phyloP scores from a whole-genome alignment of 2,113 vertebrate species.

The Corythaixoides concolor region DNA sequence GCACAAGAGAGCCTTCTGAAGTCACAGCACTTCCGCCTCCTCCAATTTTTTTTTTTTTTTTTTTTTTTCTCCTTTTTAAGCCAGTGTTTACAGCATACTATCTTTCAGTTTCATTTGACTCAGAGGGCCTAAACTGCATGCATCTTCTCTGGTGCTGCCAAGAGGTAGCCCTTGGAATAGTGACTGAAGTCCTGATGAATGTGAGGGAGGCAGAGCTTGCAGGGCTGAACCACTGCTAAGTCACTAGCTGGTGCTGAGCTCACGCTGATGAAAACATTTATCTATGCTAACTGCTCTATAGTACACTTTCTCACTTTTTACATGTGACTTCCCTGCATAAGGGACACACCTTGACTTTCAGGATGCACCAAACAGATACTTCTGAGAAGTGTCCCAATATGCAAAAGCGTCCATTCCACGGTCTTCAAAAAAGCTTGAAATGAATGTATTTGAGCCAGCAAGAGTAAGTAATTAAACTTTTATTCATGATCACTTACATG shows the following conservation, averaged over 20 bases:
- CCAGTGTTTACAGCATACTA: neutral
- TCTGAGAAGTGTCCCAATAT: neutral
- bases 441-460: neutral
- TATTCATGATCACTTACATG: constrained; percentile 49
- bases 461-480: constrained; percentile 44
- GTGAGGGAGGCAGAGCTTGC: neutral
- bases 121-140: neutral
- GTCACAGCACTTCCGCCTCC: neutral
- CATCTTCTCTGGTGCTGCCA: neutral
- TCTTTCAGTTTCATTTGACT: neutral
- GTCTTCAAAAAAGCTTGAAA: neutral
- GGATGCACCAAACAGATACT: neutral
- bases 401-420: neutral
- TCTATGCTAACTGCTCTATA: neutral
- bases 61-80: neutral
- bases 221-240: neutral
- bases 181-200: neutral
- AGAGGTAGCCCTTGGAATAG: neutral
- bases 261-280: neutral
- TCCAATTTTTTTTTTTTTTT: neutral
- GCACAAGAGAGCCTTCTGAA: neutral
- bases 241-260: neutral
- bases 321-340: neutral
- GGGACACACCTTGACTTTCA: neutral
- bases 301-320: neutral